These are phyloP conservation scores for Pseudomyrmex cubaensis DNA, from an alignment of 1,140 invertebrate genomes.

Conservation along the genomic window DNA sequence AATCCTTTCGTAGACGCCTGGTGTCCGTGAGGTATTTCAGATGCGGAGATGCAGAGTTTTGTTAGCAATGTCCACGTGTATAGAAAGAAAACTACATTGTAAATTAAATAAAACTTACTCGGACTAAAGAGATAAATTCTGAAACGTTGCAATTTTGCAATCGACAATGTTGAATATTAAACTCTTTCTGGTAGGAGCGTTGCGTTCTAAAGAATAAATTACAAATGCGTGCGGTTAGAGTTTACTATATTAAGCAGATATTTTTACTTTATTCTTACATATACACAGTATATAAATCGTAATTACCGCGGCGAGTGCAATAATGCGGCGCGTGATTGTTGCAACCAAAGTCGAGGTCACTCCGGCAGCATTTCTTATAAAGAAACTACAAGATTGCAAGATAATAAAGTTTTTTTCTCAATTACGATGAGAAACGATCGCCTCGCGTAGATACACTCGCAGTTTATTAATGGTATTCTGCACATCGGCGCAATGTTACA, in stretches of 20 bases:
- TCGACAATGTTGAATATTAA: too few species aligned
- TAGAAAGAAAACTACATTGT: neutral
- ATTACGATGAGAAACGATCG: constrained; percentile 58
- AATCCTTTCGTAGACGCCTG: constrained; percentile 44
- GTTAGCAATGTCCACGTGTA: neutral
- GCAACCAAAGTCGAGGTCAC: constrained; percentile 71
- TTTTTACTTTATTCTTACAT: neutral
- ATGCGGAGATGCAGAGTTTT: constrained; percentile 51
- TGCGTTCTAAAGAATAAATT: constrained; percentile 12
- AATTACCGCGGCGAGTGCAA: constrained; percentile 23
- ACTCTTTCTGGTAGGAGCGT: too few species aligned
- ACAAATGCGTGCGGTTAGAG: neutral
- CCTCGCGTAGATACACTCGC: constrained; percentile 57
- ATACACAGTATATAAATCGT: constrained; percentile 29
- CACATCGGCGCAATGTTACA: neutral
- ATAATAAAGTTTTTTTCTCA: constrained; percentile 50
- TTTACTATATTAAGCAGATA: neutral
- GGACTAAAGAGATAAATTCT: neutral
- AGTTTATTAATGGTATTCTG: constrained; percentile 41
- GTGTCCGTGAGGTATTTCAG: constrained; percentile 41
- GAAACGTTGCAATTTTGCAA: neutral
- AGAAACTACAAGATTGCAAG: constrained; percentile 53
- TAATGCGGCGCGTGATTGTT: constrained; percentile 45
- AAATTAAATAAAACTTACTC: neutral
- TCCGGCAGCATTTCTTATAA: constrained; percentile 56